A percentile compares a stretch with the other conserved stretches of the same genome.
phyloP scores from a whole-genome alignment of 1,140 invertebrate species.

The Orchestia grillus region DNA sequence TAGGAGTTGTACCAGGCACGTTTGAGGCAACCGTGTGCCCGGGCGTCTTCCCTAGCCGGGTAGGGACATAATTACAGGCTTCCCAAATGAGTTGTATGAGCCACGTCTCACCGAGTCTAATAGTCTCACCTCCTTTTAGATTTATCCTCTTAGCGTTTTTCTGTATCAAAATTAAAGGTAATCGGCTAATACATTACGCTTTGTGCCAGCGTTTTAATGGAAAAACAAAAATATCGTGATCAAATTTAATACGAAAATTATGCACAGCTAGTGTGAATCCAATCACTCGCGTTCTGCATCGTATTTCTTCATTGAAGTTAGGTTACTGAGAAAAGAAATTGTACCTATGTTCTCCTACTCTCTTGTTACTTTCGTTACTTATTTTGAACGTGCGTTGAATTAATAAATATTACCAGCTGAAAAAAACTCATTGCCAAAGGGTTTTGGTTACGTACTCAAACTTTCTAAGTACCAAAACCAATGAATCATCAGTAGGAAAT shows the following conservation, averaged over 20 bases:
- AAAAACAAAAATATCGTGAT: conserved; percentile 33
- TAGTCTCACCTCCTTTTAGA: conserved; percentile 49
- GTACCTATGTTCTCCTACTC: neutral
- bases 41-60: neutral
- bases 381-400: no score
- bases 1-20: neutral
- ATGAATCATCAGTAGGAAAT: no score
- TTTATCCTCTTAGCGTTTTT: neutral
- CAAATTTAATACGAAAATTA: neutral
- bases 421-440: no score
- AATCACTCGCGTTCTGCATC: neutral
- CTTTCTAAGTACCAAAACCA: no score
- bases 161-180: conserved; percentile 5
- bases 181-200: conserved; percentile 30
- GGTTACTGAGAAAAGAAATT: neutral
- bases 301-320: neutral
- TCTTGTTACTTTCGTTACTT: no score
- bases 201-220: conserved; percentile 30
- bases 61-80: neutral
- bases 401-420: no score
- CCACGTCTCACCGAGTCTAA: conserved; percentile 38
- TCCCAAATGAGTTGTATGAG: conserved; percentile 41
- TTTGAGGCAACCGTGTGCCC: neutral
- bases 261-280: neutral
- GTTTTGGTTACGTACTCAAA: no score